Evolutionary conservation across 2,888 invertebrate genomes (phyloP).

Genomic region (Timema cristinae): DNA sequence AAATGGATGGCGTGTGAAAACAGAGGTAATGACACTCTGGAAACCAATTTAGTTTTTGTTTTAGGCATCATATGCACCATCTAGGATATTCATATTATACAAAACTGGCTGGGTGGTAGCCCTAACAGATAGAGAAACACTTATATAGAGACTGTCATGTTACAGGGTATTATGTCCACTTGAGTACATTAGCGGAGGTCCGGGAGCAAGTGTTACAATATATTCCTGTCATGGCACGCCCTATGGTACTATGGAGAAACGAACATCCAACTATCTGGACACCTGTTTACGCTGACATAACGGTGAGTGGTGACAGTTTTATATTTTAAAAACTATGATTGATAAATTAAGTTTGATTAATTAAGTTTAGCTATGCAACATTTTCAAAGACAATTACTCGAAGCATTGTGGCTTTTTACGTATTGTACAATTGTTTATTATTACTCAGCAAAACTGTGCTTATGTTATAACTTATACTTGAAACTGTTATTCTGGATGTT

Average conservation of each 20-base stretch:
- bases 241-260: constrained; percentile 80
- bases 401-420: no score
- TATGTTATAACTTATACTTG: no score
- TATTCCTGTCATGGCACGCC: constrained; percentile 94
- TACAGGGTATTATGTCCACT: constrained; percentile 87
- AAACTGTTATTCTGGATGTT: no score
- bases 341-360: no score
- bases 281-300: constrained; percentile 90
- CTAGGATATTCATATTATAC: constrained; percentile 10
- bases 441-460: no score
- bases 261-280: constrained; percentile 95
- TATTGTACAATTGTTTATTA: no score
- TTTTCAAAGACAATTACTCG: no score
- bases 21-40: constrained; percentile 53
- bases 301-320: constrained; percentile 47
- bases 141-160: no score
- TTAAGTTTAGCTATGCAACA: no score
- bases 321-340: neutral
- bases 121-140: no score
- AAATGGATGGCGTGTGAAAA: constrained; percentile 98
- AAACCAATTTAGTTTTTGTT: neutral
- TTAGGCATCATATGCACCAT: neutral
- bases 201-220: constrained; percentile 95
- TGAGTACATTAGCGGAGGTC: constrained; percentile 95
- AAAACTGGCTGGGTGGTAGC: no score